Evolutionary conservation across 2,888 invertebrate species (phyloP).

Genomic region (Dicyrtomina minuta): DNA sequence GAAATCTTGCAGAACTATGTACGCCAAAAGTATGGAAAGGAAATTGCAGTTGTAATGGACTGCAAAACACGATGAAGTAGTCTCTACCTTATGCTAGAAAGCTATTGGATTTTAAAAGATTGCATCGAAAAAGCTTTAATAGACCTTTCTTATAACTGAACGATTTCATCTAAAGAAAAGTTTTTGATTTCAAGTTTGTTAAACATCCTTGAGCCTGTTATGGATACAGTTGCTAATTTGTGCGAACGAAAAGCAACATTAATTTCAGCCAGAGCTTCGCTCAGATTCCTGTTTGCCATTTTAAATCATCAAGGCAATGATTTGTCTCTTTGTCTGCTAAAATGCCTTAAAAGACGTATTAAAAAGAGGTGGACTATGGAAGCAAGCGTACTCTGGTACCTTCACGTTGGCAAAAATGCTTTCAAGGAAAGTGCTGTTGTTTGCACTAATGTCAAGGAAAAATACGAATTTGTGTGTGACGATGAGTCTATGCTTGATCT

Average conservation of each 20-base stretch:
- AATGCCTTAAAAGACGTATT: background rate
- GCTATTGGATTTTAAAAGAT: background rate
- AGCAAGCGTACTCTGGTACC: background rate
- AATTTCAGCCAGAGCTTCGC: no score
- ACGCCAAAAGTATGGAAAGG: background rate
- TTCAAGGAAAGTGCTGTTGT: no score
- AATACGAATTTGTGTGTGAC: no score
- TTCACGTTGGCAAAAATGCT: background rate
- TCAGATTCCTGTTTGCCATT: no score
- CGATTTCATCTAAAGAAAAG: background rate
- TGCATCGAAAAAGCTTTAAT: background rate
- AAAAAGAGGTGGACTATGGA: background rate
- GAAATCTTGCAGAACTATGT: constrained; percentile 10
- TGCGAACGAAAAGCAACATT: no score
- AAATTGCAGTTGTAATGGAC: background rate
- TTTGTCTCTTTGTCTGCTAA: background rate
- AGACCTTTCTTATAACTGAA: background rate
- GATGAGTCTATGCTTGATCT: no score
- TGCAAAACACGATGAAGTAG: background rate
- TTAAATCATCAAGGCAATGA: background rate
- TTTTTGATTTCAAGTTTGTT: background rate
- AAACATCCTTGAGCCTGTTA: background rate
- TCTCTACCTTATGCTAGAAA: background rate
- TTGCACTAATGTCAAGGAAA: no score
- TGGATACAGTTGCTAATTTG: background rate